These are phyloP conservation scores for Pseudopodoces humilis DNA, from an alignment of 2,113 vertebrate species.

Conservation along the genomic window DNA sequence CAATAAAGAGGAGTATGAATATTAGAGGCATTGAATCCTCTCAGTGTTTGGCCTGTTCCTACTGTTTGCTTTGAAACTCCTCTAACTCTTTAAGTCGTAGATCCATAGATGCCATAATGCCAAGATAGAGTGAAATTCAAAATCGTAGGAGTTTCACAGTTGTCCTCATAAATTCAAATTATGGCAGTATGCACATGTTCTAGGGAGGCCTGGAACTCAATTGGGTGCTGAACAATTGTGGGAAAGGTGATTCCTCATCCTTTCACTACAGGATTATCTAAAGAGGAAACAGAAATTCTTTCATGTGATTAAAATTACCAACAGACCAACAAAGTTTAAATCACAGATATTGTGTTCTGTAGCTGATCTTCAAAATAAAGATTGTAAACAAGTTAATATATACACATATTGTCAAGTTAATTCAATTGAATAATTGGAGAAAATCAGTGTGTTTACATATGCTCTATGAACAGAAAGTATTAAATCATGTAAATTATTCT, in stretches of 20 bases:
- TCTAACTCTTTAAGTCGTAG: not conserved
- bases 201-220: not conserved
- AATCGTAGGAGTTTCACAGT: not conserved
- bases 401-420: slow-evolving; percentile 42
- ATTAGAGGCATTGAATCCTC: not conserved
- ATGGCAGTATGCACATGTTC: not conserved
- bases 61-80: not conserved
- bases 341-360: not conserved
- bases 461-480: slow-evolving; percentile 44
- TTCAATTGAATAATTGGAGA: slow-evolving; percentile 54
- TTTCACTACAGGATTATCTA: not conserved
- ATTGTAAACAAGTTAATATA: slow-evolving; percentile 23
- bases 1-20: not conserved
- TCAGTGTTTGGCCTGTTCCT: not conserved
- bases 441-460: slow-evolving; percentile 55
- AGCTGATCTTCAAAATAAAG: not conserved
- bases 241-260: not conserved
- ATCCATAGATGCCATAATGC: not conserved
- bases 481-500: slow-evolving; percentile 64
- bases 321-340: not conserved
- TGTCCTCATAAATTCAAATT: not conserved
- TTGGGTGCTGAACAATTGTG: not conserved
- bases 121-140: not conserved
- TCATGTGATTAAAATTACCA: not conserved
- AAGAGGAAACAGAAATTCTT: not conserved